Evolutionary conservation across 2,113 vertebrate genomes (phyloP).

Genomic region (Hippocampus mohnikei): DNA sequence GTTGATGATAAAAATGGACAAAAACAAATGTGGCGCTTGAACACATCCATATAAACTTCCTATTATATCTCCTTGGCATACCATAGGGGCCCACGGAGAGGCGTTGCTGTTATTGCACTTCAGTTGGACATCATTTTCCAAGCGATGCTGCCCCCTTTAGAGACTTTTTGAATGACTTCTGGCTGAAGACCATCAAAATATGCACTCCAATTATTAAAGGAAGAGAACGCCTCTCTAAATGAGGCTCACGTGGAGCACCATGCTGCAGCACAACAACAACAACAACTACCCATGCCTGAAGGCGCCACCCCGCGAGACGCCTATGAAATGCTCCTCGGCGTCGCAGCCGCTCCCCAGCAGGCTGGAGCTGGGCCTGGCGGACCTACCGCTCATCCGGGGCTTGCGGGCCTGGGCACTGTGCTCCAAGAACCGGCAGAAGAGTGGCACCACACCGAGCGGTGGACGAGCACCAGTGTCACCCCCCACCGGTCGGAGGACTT

Average conservation of each 20-base stretch:
- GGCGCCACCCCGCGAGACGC: slow-evolving; percentile 48
- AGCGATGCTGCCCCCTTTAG: not conserved
- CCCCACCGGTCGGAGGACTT: slow-evolving; percentile 17
- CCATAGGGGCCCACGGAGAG: not conserved
- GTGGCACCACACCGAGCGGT: slow-evolving; percentile 29
- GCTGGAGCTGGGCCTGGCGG: slow-evolving; percentile 64
- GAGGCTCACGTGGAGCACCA: slow-evolving; percentile 55
- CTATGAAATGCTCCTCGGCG: slow-evolving; percentile 59
- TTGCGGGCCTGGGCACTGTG: slow-evolving; percentile 73
- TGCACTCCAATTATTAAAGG: not conserved
- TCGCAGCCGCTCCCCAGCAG: slow-evolving; percentile 62
- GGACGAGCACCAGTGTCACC: slow-evolving; percentile 39
- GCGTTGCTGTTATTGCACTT: not conserved
- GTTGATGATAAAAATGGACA: slow-evolving; percentile 27
- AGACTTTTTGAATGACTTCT: not conserved
- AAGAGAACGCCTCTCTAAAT: slow-evolving; percentile 19
- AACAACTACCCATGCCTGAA: slow-evolving; percentile 75
- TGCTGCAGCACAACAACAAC: slow-evolving; percentile 80
- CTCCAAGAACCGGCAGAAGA: slow-evolving; percentile 62
- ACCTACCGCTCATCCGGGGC: slow-evolving; percentile 69
- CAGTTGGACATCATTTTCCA: not conserved
- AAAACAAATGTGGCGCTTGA: slow-evolving; percentile 5
- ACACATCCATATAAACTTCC: slow-evolving; percentile 31
- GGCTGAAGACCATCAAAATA: not conserved
- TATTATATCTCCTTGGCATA: slow-evolving; percentile 15